A percentile compares a stretch with the other conserved stretches of the same genome.
These are phyloP conservation scores for Notarius quadriscutis DNA, from an alignment of 2,113 vertebrate genomes.

Conservation along the genomic window DNA sequence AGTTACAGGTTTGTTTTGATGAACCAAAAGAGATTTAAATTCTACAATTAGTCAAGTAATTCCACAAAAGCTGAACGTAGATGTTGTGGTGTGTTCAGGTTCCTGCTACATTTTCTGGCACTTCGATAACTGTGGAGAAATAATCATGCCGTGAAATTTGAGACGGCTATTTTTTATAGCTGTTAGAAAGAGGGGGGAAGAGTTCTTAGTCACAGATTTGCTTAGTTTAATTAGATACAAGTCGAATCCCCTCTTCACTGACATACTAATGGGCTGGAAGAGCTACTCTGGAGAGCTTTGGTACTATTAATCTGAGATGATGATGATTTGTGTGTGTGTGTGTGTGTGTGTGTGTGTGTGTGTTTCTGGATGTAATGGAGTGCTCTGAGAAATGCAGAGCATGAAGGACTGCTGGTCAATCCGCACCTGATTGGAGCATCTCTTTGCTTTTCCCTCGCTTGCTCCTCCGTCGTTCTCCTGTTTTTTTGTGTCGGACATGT, in stretches of 20 bases:
- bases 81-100: too few relatives aligned
- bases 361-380: background rate
- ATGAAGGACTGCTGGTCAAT: background rate
- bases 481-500: too few relatives aligned
- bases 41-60: background rate
- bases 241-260: background rate
- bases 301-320: background rate
- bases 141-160: background rate
- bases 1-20: too few relatives aligned
- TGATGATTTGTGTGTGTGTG: background rate
- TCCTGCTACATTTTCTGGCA: too few relatives aligned
- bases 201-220: too few relatives aligned
- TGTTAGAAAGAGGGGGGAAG: too few relatives aligned
- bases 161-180: too few relatives aligned
- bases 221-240: background rate
- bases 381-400: background rate
- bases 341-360: background rate
- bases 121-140: background rate
- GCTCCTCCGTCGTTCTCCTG: background rate
- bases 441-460: background rate
- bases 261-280: background rate
- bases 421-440: background rate
- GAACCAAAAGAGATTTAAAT: background rate
- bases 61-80: background rate
- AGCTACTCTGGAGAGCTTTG: constrained; percentile 2